phyloP scores from a whole-genome alignment of 2,888 invertebrate genomes.

The Caenorhabditis virilis region DNA sequence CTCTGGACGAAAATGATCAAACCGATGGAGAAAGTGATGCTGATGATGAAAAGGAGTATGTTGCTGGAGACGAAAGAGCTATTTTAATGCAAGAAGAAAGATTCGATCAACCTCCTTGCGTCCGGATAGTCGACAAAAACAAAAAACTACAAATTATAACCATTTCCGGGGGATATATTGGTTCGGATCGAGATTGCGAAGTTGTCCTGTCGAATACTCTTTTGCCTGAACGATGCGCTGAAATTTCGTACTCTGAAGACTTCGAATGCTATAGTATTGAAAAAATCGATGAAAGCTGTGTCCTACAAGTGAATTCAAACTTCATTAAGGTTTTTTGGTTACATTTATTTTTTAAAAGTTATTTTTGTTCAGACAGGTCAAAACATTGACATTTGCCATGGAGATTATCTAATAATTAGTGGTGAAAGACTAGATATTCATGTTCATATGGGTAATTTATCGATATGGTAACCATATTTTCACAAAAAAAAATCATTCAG shows the following conservation, averaged over 20 bases:
- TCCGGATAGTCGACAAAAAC: conserved; percentile 55
- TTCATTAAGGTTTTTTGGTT: conserved; percentile 12
- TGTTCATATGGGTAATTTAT: conserved; percentile 48
- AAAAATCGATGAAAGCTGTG: conserved; percentile 18
- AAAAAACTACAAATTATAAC: conserved; percentile 55
- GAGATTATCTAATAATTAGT: conserved; percentile 41
- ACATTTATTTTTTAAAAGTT: too few species aligned
- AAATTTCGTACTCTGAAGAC: conserved; percentile 26
- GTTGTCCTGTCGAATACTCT: conserved; percentile 18
- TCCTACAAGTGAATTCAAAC: conserved; percentile 22
- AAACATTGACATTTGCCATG: conserved; percentile 45
- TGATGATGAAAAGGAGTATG: conserved; percentile 26
- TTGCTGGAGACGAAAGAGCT: conserved; percentile 36
- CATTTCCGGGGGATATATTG: conserved; percentile 56
- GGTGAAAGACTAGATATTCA: conserved; percentile 45
- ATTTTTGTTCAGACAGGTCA: conserved; percentile 23
- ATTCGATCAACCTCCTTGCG: conserved; percentile 55
- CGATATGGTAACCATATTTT: too few species aligned
- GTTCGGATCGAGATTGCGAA: conserved; percentile 40
- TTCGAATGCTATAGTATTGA: conserved; percentile 25
- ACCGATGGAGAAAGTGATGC: conserved; percentile 21
- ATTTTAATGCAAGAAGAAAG: conserved; percentile 52
- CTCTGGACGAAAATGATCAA: conserved; percentile 10
- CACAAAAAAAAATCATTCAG: too few species aligned
- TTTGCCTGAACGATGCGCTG: conserved; percentile 27